Evolutionary conservation across 2,888 invertebrate genomes (phyloP).

Genomic region (Rapana venosa): DNA sequence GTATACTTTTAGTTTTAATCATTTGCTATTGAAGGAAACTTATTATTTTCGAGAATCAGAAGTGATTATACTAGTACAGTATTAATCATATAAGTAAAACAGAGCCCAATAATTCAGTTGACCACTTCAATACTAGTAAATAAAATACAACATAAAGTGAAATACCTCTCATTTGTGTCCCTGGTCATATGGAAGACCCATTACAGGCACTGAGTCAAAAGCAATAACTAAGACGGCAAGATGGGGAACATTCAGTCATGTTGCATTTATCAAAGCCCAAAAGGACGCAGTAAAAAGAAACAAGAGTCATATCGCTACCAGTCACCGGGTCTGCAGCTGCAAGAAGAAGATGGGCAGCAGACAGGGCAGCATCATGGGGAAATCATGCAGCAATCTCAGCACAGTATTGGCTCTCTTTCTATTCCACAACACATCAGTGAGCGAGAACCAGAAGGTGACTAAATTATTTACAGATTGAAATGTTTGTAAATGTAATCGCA

Average conservation of each 20-base stretch:
- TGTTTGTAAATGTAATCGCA: too few species aligned
- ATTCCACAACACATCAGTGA: conserved; percentile 91
- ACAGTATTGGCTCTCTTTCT: conserved; percentile 58
- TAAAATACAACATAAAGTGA: not conserved
- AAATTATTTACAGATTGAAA: not conserved
- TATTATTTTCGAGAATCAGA: too few species aligned
- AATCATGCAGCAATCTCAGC: conserved; percentile 43
- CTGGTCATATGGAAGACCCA: not conserved
- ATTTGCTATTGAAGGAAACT: too few species aligned
- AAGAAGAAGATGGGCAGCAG: conserved; percentile 50
- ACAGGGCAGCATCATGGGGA: conserved; percentile 29
- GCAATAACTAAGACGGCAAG: not conserved
- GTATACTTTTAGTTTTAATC: too few species aligned
- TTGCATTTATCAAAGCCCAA: conserved; percentile 86
- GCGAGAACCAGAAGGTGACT: conserved; percentile 89
- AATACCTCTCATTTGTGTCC: not conserved
- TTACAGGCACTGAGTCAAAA: not conserved
- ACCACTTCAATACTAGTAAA: not conserved
- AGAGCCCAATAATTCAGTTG: too few species aligned
- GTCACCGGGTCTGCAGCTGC: conserved; percentile 39
- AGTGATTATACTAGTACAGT: too few species aligned
- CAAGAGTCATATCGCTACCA: conserved; percentile 56
- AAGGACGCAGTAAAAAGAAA: conserved; percentile 56
- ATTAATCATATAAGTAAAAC: too few species aligned
- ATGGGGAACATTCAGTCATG: conserved; percentile 92